Evolutionary conservation across 2,797 vertebrate genomes (phyloP).

Genomic region (Simalia tracyae): DNA sequence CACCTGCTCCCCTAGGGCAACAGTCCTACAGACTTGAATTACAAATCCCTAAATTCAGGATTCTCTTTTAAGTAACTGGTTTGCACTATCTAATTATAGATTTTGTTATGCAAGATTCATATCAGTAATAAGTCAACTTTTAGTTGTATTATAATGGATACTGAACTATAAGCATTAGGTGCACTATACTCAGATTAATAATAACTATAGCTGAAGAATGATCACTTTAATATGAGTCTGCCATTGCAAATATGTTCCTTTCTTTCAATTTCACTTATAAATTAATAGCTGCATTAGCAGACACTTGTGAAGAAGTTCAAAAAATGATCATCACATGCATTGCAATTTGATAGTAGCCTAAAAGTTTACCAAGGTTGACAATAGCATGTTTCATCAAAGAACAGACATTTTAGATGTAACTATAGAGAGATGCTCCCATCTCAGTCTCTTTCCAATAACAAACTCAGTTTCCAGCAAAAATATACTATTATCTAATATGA

Average conservation of each 20-base stretch:
- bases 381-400: background rate
- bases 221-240: background rate
- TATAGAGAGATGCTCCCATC: background rate
- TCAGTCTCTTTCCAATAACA: background rate
- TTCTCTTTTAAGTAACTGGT: conserved; percentile 14
- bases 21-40: background rate
- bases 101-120: background rate
- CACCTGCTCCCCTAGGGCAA: conserved; percentile 6
- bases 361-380: background rate
- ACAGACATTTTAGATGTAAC: background rate
- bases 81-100: background rate
- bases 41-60: background rate
- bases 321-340: background rate
- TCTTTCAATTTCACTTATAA: background rate
- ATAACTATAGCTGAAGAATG: background rate
- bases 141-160: background rate
- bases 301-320: background rate
- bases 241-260: background rate
- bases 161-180: background rate
- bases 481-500: background rate
- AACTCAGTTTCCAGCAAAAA: background rate
- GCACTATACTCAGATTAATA: background rate
- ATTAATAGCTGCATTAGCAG: background rate
- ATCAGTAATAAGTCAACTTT: background rate
- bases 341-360: background rate